Evolutionary conservation across 1,140 invertebrate species (phyloP).

Genomic region (Camponotus vicinus): DNA sequence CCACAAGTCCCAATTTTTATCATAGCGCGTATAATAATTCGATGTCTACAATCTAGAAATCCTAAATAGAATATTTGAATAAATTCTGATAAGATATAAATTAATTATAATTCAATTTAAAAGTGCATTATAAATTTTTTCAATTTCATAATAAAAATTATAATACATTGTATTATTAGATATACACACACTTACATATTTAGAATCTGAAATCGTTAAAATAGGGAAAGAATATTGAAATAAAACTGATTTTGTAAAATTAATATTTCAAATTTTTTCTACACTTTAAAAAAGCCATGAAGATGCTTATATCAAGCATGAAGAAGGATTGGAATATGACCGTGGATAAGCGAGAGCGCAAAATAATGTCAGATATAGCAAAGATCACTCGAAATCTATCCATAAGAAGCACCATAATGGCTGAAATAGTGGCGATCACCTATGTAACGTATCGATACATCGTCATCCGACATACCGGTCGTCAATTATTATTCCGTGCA

Average conservation of each 20-base stretch:
- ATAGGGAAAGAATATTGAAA: neutral
- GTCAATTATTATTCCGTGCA: conserved; percentile 28
- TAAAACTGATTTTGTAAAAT: neutral
- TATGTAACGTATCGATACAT: neutral
- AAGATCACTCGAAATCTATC: conserved; percentile 50
- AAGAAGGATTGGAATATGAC: conserved; percentile 57
- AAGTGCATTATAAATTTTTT: neutral
- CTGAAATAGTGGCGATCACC: neutral
- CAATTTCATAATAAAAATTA: neutral
- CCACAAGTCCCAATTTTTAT: neutral
- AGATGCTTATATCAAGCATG: conserved; percentile 61
- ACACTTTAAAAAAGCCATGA: conserved; percentile 49
- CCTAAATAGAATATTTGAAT: too few species aligned
- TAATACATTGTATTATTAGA: too few species aligned
- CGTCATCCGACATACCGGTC: neutral
- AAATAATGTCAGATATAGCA: conserved; percentile 56
- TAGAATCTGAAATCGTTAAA: neutral
- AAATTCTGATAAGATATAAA: too few species aligned
- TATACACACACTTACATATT: too few species aligned
- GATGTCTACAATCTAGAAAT: too few species aligned
- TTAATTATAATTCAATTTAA: neutral
- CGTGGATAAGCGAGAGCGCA: neutral
- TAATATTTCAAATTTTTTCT: neutral
- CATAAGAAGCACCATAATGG: conserved; percentile 36
- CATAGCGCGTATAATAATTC: too few species aligned